Percentiles rank a stretch among this genome's conserved stretches.
Conservation (phyloP, 2,888 invertebrate species). For the Drosophila paramelanica region DNA sequence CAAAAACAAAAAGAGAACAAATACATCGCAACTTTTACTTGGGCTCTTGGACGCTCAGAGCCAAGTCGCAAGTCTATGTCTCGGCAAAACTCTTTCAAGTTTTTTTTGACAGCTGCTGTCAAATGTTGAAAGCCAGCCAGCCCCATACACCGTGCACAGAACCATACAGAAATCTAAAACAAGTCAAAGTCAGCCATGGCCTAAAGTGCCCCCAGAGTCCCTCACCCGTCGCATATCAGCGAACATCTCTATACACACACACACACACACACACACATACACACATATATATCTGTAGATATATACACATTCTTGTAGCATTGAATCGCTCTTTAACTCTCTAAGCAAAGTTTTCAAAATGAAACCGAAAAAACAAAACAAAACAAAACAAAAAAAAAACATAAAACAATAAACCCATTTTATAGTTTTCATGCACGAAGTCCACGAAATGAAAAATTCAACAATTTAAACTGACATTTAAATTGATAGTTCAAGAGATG, state of each 20-base stretch:
- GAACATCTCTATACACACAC: slow-evolving; percentile 60
- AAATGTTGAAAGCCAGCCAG: slow-evolving; percentile 76
- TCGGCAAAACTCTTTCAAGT: slow-evolving; percentile 79
- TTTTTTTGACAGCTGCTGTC: slow-evolving; percentile 80
- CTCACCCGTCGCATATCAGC: slow-evolving; percentile 58
- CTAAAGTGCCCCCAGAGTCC: slow-evolving; percentile 56
- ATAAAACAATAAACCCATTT: slow-evolving; percentile 77
- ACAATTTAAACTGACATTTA: slow-evolving; percentile 84
- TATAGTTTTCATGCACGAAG: slow-evolving; percentile 81
- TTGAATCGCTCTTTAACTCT: slow-evolving; percentile 53
- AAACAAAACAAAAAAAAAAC: slow-evolving; percentile 31
- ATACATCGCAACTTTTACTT: slow-evolving; percentile 72
- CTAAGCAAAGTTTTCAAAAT: slow-evolving; percentile 71
- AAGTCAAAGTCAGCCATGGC: slow-evolving; percentile 67
- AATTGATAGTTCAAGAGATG: slow-evolving; percentile 84
- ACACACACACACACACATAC: neutral
- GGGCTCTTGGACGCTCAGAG: slow-evolving; percentile 42
- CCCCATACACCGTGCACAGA: slow-evolving; percentile 26
- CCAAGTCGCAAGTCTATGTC: slow-evolving; percentile 56
- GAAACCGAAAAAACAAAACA: slow-evolving; percentile 5
- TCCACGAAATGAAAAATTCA: slow-evolving; percentile 82
- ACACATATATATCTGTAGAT: neutral
- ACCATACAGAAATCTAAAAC: slow-evolving; percentile 73
- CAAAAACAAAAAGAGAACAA: slow-evolving; percentile 73
- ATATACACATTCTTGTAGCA: slow-evolving; percentile 41